phyloP scores from a whole-genome alignment of 2,888 invertebrate species.

The Scrobipalpa costella region DNA sequence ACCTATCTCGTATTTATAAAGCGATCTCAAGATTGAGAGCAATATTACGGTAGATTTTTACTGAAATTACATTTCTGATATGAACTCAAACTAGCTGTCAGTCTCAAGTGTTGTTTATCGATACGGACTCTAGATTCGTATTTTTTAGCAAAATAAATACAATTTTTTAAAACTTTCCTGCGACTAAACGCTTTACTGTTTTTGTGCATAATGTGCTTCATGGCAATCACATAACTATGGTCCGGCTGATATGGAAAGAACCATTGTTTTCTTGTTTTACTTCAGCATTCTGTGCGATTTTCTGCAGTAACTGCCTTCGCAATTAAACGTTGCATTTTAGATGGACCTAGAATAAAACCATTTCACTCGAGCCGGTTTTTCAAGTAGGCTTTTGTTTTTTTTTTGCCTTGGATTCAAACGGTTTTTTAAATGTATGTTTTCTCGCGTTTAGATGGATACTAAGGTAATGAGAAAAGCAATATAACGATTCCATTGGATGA shows the following conservation, averaged over 20 bases:
- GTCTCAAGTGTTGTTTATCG: too few relatives aligned
- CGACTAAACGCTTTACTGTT: too few relatives aligned
- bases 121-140: too few relatives aligned
- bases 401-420: conserved; percentile 36
- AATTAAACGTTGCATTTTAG: conserved; percentile 67
- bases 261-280: background rate
- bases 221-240: background rate
- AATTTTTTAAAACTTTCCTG: too few relatives aligned
- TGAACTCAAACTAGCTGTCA: too few relatives aligned
- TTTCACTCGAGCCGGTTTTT: conserved; percentile 36
- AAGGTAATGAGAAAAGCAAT: background rate
- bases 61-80: too few relatives aligned
- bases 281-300: conserved; percentile 10
- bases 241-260: background rate
- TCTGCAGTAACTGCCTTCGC: conserved; percentile 37
- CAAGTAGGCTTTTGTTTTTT: conserved; percentile 33
- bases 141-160: too few relatives aligned
- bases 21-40: too few relatives aligned
- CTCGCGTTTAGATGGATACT: background rate
- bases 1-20: too few relatives aligned
- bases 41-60: too few relatives aligned
- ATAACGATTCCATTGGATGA: background rate
- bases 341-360: conserved; percentile 50
- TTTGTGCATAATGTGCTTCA: too few relatives aligned
- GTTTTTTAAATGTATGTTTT: conserved; percentile 15